These are phyloP conservation scores for Chrysolophus pictus DNA, from an alignment of 2,797 vertebrate genomes.

Conservation along the genomic window DNA sequence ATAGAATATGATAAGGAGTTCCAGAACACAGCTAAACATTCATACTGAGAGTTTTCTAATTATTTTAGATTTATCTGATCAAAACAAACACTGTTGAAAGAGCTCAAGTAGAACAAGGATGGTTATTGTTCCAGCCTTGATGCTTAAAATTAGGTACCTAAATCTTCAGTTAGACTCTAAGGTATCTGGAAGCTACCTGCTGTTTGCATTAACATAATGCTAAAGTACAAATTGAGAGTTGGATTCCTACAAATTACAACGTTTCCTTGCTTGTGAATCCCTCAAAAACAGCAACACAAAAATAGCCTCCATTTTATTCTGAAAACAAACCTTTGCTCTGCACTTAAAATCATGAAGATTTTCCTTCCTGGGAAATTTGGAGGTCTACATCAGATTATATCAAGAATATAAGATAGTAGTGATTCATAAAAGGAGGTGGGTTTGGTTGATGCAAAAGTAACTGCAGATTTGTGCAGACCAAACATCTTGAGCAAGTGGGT, in stretches of 20 bases:
- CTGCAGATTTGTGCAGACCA: neutral
- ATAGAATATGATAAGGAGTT: neutral
- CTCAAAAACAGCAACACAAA: neutral
- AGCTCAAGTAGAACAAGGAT: slow-evolving; percentile 1
- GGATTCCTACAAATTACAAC: neutral
- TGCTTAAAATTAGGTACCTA: slow-evolving; percentile 24
- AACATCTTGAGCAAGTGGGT: neutral
- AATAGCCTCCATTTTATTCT: neutral
- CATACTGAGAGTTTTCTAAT: slow-evolving; percentile 33
- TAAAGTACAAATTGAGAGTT: neutral
- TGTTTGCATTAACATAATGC: neutral
- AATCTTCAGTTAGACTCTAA: neutral
- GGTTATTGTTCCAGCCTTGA: slow-evolving; percentile 2
- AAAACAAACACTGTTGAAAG: slow-evolving; percentile 36
- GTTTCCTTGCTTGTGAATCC: neutral
- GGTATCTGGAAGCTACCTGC: neutral
- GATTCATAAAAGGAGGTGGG: neutral
- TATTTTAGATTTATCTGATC: slow-evolving; percentile 56
- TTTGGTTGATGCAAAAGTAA: neutral
- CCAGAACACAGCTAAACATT: slow-evolving; percentile 24
- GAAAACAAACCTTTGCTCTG: neutral
- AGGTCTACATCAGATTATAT: neutral
- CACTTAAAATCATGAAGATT: neutral
- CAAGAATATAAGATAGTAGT: neutral
- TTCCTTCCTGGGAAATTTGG: neutral